Conservation (phyloP, 2,797 vertebrate species). For the Tachyglossus aculeatus region DNA sequence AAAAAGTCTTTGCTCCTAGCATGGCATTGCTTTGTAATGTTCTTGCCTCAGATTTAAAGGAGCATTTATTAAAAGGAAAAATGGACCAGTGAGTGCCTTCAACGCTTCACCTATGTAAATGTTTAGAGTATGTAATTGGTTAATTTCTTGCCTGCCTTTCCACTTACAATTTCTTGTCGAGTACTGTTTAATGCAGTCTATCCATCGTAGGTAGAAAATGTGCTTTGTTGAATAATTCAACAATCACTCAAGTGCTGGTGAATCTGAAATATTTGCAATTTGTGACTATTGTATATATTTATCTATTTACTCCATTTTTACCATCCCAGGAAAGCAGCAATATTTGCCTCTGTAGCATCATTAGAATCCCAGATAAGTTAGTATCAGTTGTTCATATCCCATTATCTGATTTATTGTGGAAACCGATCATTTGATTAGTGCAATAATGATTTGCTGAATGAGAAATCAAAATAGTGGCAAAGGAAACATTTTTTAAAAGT, state of each 20-base stretch:
- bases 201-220: conserved; percentile 30
- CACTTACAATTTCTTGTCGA: conserved; percentile 22
- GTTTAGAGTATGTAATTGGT: conserved; percentile 19
- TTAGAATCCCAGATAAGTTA: conserved; percentile 62
- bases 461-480: conserved; percentile 66
- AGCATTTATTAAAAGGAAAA: too few species aligned
- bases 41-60: too few species aligned
- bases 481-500: conserved; percentile 63
- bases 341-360: conserved; percentile 47
- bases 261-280: background rate
- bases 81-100: too few species aligned
- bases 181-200: conserved; percentile 28
- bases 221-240: conserved; percentile 1
- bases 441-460: conserved; percentile 49
- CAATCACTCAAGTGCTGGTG: conserved; percentile 11
- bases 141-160: conserved; percentile 36
- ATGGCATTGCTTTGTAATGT: too few species aligned
- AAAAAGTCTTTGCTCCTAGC: too few species aligned
- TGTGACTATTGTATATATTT: conserved; percentile 7
- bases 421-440: conserved; percentile 69
- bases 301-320: conserved; percentile 32
- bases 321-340: conserved; percentile 37
- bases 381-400: conserved; percentile 57
- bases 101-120: too few species aligned
- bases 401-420: conserved; percentile 69